Percentiles rank a stretch among this genome's conserved stretches.
phyloP scores from a whole-genome alignment of 2,797 vertebrate genomes.

The Pelochelys cantorii region DNA sequence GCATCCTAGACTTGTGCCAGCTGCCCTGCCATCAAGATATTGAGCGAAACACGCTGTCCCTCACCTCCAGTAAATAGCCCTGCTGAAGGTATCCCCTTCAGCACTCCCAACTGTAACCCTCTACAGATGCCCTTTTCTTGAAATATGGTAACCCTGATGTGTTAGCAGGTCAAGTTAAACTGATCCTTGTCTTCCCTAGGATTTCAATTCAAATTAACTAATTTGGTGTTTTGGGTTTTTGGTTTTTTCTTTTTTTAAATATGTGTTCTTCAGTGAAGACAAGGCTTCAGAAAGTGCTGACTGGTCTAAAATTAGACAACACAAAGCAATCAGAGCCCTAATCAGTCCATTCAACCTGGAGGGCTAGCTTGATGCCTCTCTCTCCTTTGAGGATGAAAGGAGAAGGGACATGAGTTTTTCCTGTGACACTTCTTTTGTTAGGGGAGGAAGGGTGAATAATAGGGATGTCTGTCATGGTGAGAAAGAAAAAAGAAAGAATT shows the following conservation, averaged over 20 bases:
- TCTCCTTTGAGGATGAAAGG: neutral
- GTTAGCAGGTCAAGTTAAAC: neutral
- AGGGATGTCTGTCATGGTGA: neutral
- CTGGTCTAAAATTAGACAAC: neutral
- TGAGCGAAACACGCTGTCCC: no score
- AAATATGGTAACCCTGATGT: no score
- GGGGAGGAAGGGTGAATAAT: neutral
- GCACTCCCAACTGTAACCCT: no score
- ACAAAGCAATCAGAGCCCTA: neutral
- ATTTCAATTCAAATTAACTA: neutral
- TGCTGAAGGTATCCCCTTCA: no score
- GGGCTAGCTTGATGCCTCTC: neutral
- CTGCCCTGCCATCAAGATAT: no score
- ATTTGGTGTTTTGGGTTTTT: neutral
- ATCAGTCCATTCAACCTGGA: neutral
- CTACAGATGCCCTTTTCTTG: no score
- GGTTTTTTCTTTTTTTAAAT: neutral
- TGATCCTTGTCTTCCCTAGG: neutral
- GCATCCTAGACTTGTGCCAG: no score
- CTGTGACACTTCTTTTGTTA: neutral
- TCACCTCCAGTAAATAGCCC: no score
- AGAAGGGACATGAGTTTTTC: neutral
- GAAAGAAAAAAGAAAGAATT: neutral
- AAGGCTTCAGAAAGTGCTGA: neutral
- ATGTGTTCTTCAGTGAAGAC: neutral